Base-by-base conservation (phyloP, 2,113 vertebrate species). In the Pyxicephalus adspersus region DNA sequence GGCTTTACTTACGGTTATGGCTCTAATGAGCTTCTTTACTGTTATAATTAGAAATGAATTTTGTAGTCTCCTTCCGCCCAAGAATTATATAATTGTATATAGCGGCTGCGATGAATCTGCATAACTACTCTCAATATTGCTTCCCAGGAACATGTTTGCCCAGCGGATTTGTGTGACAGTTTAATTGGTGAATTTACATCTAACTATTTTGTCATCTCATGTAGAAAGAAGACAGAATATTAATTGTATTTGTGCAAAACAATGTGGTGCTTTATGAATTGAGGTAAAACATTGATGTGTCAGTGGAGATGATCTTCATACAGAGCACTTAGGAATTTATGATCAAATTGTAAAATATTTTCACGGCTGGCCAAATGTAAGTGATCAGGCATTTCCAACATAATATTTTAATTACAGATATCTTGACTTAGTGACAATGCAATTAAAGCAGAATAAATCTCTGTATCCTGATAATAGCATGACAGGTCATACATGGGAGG, bases 11-110 rank as follows among this genome's bases (percentile, higher is more conserved):
- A 70, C 66, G 68, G 67, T 80, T 71, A 80, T 63, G 51, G 77
- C 57, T 71, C 57, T 80, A 80, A 71, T 80, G 77, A 80, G 65
- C 54, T 80, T 80, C 66, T 80, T 71, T 80, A 63, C 34, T 71
- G 77, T 71, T 80, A 80, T 80, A 80, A 80, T 80, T 80, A 80
- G 66, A 80, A 71, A 80, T 70, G 55, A 71, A 80, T 63, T 71
- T 60, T 50, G 16, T 71, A 16, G 34, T 60, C 26, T 51, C 29
- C 65, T 70, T 79, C 77, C 63, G 34, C 52, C 29, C 25, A 71
- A 61, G 57, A 52, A 45, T 80, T 28, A 72, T 63, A 72, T 73
- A 73, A 73, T 73, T 73, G 70, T 58, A 52, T 29, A 34, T 22
- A 18, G 51, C n/a, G 19, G 19, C 67, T 25, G 18, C 25, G 15